phyloP scores from a whole-genome alignment of 2,888 invertebrate species.

The Prosopocoilus inquinatus region DNA sequence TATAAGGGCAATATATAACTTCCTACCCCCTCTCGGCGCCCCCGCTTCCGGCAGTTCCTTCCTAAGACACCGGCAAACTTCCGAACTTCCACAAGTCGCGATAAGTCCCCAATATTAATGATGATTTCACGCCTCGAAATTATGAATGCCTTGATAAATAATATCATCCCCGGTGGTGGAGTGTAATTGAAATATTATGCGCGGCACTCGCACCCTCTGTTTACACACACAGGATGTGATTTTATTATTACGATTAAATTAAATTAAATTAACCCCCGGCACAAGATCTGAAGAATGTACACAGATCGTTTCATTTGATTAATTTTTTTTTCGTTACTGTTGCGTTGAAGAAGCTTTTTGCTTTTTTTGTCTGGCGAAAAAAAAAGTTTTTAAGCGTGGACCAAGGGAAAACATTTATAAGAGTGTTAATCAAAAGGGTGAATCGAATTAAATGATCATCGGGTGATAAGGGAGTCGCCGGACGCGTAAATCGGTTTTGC shows the following conservation, averaged over 20 bases:
- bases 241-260: background rate
- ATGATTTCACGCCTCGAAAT: conserved; percentile 25
- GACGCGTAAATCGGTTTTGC: conserved; percentile 45
- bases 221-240: background rate
- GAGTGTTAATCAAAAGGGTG: background rate
- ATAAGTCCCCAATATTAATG: conserved; percentile 38
- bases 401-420: no score
- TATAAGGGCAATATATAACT: conserved; percentile 35
- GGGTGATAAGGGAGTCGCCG: conserved; percentile 29
- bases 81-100: conserved; percentile 23
- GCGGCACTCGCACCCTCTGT: conserved; percentile 21
- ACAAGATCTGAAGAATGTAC: no score
- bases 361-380: no score
- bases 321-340: no score
- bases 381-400: no score
- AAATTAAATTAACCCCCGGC: no score
- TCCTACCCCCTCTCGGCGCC: conserved; percentile 17
- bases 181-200: conserved; percentile 24
- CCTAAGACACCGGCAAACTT: conserved; percentile 28
- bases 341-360: no score
- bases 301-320: no score
- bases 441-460: conserved; percentile 1
- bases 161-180: conserved; percentile 9
- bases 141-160: conserved; percentile 30
- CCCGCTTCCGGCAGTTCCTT: conserved; percentile 26